A percentile compares a stretch with the other conserved stretches of the same genome.
phyloP scores from a whole-genome alignment of 2,888 invertebrate genomes.

The Oscheius sp. region DNA sequence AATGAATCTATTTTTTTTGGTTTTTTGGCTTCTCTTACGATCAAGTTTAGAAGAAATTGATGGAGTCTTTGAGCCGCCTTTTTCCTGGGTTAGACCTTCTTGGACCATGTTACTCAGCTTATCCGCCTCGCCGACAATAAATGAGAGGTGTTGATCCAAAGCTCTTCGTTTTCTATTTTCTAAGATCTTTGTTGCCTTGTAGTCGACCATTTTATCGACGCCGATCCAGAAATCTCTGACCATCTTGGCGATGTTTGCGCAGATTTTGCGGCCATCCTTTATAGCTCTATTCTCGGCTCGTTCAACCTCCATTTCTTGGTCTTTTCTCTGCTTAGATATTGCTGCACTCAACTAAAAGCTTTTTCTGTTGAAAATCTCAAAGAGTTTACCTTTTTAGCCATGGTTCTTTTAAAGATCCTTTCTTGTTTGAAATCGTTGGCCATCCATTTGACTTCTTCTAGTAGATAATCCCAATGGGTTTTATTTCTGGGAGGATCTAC shows the following conservation, averaged over 20 bases:
- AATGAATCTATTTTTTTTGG: neutral
- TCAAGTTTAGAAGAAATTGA: constrained; percentile 37
- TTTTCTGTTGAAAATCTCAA: neutral
- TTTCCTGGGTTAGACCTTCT: constrained; percentile 53
- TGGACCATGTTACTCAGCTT: constrained; percentile 77
- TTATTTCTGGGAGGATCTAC: constrained; percentile 88
- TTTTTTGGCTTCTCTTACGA: constrained; percentile 12
- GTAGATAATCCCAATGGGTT: constrained; percentile 96
- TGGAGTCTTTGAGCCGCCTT: constrained; percentile 41
- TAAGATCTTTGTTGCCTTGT: constrained; percentile 77
- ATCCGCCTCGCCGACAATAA: constrained; percentile 97
- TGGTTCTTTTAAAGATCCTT: constrained; percentile 89
- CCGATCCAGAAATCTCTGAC: constrained; percentile 93
- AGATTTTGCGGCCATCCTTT: constrained; percentile 78
- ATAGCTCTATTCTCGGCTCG: constrained; percentile 88
- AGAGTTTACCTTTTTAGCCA: constrained; percentile 47
- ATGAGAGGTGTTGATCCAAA: constrained; percentile 92
- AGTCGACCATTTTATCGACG: constrained; percentile 83
- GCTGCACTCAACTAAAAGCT: neutral
- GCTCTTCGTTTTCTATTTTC: constrained; percentile 94
- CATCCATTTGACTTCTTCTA: constrained; percentile 97
- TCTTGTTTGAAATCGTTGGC: constrained; percentile 97
- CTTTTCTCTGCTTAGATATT: constrained; percentile 70
- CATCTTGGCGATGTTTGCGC: constrained; percentile 89
- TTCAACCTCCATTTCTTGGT: constrained; percentile 87